phyloP scores from a whole-genome alignment of 2,113 vertebrate species.

The Casuarius casuarius region DNA sequence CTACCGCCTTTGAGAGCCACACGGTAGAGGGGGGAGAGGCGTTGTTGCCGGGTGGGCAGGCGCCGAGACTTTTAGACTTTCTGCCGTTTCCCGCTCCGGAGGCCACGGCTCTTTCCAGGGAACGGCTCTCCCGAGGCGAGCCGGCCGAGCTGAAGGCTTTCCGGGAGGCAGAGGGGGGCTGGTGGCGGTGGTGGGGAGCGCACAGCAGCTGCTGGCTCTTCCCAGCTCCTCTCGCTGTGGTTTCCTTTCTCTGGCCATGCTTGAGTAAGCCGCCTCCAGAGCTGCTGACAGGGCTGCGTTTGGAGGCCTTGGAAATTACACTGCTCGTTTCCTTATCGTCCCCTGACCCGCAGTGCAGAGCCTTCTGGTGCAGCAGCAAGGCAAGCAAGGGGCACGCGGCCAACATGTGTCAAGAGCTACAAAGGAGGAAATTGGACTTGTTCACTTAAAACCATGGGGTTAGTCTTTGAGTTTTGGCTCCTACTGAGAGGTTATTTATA shows the following conservation, averaged over 20 bases:
- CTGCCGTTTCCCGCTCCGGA: not conserved
- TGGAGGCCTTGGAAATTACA: slow-evolving; percentile 76
- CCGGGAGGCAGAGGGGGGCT: not conserved
- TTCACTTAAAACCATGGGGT: slow-evolving; percentile 76
- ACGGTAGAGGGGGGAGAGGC: no score
- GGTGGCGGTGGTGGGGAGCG: not conserved
- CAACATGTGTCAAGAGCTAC: slow-evolving; percentile 79
- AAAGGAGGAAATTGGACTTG: slow-evolving; percentile 81
- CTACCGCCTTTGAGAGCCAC: not conserved
- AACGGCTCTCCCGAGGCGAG: not conserved
- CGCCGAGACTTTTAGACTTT: not conserved
- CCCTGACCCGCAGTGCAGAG: slow-evolving; percentile 61
- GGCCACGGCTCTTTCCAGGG: rapidly evolving
- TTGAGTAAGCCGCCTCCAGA: slow-evolving; percentile 72
- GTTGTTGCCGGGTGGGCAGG: not conserved
- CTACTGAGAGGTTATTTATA: slow-evolving; percentile 79
- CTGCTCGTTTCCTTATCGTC: slow-evolving; percentile 73
- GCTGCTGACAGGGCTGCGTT: slow-evolving; percentile 75
- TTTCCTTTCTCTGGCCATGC: slow-evolving; percentile 58
- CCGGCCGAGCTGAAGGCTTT: slow-evolving; percentile 22
- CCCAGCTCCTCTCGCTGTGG: slow-evolving; percentile 15
- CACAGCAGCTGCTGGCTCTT: slow-evolving; percentile 38
- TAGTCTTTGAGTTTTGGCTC: slow-evolving; percentile 78
- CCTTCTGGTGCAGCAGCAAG: slow-evolving; percentile 75
- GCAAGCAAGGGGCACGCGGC: slow-evolving; percentile 68